These are phyloP conservation scores for Petrolisthes manimaculis DNA, from an alignment of 2,888 invertebrate species.

Conservation along the genomic window DNA sequence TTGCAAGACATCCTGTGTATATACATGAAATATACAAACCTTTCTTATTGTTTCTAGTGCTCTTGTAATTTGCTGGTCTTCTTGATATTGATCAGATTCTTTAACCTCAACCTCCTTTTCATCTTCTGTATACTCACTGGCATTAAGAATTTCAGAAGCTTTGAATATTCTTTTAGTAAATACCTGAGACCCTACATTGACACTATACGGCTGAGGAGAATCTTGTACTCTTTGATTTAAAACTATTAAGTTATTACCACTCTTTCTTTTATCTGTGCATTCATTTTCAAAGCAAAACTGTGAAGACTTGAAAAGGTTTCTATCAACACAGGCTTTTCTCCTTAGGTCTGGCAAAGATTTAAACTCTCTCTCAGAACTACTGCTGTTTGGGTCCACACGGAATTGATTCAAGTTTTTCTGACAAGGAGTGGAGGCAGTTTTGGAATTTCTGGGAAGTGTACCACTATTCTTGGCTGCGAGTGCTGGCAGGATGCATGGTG, in stretches of 20 bases:
- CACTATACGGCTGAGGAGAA: not conserved
- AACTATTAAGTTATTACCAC: not conserved
- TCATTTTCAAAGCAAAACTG: not conserved
- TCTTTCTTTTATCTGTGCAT: not conserved
- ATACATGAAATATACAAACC: not conserved
- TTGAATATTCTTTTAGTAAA: not conserved
- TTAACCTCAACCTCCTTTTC: not conserved
- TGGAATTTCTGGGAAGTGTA: no score
- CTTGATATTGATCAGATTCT: not conserved
- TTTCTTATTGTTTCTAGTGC: not conserved
- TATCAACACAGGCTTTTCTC: not conserved
- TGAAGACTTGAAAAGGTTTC: not conserved
- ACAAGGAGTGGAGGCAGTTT: not conserved
- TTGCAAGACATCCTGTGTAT: not conserved
- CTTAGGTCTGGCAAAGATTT: not conserved
- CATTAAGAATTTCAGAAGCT: not conserved
- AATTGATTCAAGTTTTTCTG: not conserved
- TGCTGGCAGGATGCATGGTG: not conserved
- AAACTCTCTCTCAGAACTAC: not conserved
- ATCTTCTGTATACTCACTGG: not conserved
- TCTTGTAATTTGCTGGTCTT: not conserved
- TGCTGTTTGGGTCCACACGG: not conserved
- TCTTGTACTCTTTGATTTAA: not conserved
- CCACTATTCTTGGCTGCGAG: no score
- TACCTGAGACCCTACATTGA: not conserved